Evolutionary conservation across 2,888 invertebrate species (phyloP).

Genomic region (Tineola bisselliella): DNA sequence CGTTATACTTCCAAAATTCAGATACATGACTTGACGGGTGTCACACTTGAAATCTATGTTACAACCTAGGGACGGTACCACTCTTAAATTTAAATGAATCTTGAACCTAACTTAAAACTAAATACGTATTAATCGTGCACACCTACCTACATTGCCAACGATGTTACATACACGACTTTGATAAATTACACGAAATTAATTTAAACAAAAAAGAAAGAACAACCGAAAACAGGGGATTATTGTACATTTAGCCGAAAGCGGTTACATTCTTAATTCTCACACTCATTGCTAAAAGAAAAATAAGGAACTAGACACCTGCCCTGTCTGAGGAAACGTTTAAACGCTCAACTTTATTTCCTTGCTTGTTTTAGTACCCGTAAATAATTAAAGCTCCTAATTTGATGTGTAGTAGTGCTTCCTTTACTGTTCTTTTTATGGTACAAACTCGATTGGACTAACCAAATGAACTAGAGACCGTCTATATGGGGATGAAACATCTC

Average conservation of each 20-base stretch:
- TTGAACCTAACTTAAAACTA: too few relatives aligned
- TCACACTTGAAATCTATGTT: too few relatives aligned
- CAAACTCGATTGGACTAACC: slow-evolving; percentile 40
- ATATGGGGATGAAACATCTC: neutral
- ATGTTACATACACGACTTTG: neutral
- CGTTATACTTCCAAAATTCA: too few relatives aligned
- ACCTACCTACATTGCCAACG: too few relatives aligned
- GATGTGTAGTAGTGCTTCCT: slow-evolving; percentile 48
- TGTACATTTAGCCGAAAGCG: neutral
- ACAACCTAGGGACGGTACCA: too few relatives aligned
- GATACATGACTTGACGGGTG: too few relatives aligned
- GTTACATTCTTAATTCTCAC: neutral
- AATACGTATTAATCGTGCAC: too few relatives aligned
- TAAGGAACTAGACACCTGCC: slow-evolving; percentile 36
- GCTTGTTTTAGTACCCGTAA: slow-evolving; percentile 59
- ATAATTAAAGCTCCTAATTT: slow-evolving; percentile 64
- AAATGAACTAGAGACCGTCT: neutral
- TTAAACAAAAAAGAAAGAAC: neutral
- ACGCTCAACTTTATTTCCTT: slow-evolving; percentile 52
- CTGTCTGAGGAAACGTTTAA: slow-evolving; percentile 23
- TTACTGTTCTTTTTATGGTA: slow-evolving; percentile 42
- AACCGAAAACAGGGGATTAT: neutral
- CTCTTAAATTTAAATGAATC: too few relatives aligned
- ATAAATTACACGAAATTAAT: neutral
- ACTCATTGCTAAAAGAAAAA: neutral